These are phyloP conservation scores for Pelosia muscerda DNA, from an alignment of 2,888 invertebrate genomes.

Conservation along the genomic window DNA sequence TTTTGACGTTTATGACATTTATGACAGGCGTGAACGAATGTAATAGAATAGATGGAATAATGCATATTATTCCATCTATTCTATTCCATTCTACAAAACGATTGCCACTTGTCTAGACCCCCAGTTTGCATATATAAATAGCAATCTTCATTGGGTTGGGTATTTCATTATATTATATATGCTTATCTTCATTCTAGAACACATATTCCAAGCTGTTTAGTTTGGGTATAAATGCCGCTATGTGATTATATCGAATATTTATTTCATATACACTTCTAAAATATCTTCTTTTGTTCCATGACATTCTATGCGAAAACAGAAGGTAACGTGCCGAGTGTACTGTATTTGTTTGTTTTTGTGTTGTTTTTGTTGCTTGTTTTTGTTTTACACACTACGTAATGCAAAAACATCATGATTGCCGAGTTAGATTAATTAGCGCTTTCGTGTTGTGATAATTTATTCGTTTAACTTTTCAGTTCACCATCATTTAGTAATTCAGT, in stretches of 20 bases:
- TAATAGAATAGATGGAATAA: too few species aligned
- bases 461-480: neutral
- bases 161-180: neutral
- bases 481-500: neutral
- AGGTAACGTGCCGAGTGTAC: slow-evolving; percentile 69
- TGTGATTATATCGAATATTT: neutral
- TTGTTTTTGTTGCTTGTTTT: slow-evolving; percentile 40
- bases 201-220: neutral
- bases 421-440: slow-evolving; percentile 12
- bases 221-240: neutral
- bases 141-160: neutral
- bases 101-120: too few species aligned
- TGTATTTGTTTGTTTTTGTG: slow-evolving; percentile 35
- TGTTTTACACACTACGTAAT: slow-evolving; percentile 14
- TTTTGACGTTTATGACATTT: too few species aligned
- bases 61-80: too few species aligned
- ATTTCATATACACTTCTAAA: slow-evolving; percentile 34
- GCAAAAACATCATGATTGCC: slow-evolving; percentile 9
- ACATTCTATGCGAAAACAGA: slow-evolving; percentile 73
- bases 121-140: neutral
- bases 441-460: slow-evolving; percentile 8
- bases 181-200: neutral
- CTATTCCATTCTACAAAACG: too few species aligned
- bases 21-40: too few species aligned
- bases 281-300: slow-evolving; percentile 80